Conservation (phyloP, 2,113 vertebrate species). For the Pardalotus punctatus region DNA sequence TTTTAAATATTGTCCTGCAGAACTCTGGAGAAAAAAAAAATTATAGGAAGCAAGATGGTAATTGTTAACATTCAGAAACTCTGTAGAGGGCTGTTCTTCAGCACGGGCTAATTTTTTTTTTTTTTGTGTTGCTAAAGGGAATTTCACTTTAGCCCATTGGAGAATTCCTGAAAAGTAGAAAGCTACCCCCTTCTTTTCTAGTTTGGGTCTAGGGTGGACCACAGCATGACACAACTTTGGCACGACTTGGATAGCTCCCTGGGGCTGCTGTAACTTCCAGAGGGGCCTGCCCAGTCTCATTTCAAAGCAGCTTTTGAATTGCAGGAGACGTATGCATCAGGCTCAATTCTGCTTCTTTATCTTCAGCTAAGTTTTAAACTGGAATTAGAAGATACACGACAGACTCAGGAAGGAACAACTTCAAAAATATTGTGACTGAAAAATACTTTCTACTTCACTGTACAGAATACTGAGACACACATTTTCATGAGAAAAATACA, state of each 20-base stretch:
- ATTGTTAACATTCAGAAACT: not conserved
- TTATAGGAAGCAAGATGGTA: not conserved
- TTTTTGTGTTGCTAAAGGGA: not conserved
- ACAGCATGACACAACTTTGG: not conserved
- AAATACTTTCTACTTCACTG: not conserved
- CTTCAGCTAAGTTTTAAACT: not conserved
- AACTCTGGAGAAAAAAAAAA: not conserved
- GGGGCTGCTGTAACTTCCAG: not conserved
- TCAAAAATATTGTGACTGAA: not conserved
- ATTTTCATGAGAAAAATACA: not conserved
- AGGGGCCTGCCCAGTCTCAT: not conserved
- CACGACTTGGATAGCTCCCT: not conserved
- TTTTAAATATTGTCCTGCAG: not conserved
- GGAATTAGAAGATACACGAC: not conserved
- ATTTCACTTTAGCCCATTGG: not conserved
- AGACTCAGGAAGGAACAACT: not conserved
- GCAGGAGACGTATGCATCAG: not conserved
- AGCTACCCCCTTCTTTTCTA: not conserved
- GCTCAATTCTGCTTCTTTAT: not conserved
- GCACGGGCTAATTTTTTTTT: not conserved
- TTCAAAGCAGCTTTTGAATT: slow-evolving; percentile 31
- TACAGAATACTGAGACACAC: not conserved
- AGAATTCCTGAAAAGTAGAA: not conserved
- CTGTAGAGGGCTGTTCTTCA: not conserved
- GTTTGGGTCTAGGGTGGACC: not conserved